A percentile compares a stretch with the other conserved stretches of the same genome.
phyloP scores from a whole-genome alignment of 2,797 vertebrate species.

The Benthosema pterotum region DNA sequence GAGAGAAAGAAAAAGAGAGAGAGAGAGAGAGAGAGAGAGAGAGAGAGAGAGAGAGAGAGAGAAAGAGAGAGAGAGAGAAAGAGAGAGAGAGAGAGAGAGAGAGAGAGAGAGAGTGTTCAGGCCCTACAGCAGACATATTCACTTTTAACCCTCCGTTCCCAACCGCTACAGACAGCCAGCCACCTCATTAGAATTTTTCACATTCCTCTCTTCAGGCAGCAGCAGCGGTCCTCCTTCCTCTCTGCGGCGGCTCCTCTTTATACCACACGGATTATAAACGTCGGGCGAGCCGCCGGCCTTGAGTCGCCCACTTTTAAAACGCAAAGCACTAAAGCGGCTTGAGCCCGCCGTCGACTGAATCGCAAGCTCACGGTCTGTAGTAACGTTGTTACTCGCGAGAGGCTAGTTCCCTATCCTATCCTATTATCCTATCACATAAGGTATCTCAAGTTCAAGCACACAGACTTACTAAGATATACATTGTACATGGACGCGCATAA shows the following conservation, averaged over 20 bases:
- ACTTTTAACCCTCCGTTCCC: slow-evolving; percentile 56
- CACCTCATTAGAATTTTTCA: slow-evolving; percentile 68
- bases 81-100: slow-evolving; percentile 18
- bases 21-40: too few relatives aligned
- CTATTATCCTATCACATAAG: too few relatives aligned
- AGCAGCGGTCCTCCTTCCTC: slow-evolving; percentile 42
- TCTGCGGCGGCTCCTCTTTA: slow-evolving; percentile 38
- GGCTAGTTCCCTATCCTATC: too few relatives aligned
- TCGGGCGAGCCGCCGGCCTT: too few relatives aligned
- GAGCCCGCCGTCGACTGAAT: slow-evolving; percentile 7
- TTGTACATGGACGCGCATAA: too few relatives aligned
- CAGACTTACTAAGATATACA: too few relatives aligned
- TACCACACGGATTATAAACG: slow-evolving; percentile 12
- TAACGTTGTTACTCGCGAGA: slow-evolving; percentile 5
- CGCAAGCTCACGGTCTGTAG: slow-evolving; percentile 13
- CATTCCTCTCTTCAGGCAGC: slow-evolving; percentile 65
- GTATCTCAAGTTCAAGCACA: too few relatives aligned
- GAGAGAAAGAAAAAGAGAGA: too few relatives aligned
- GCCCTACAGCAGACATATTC: slow-evolving; percentile 56
- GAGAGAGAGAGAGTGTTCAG: slow-evolving; percentile 64
- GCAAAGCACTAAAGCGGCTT: slow-evolving; percentile 23
- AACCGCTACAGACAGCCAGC: slow-evolving; percentile 53
- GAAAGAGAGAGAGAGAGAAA: slow-evolving; percentile 18
- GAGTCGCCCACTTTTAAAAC: slow-evolving; percentile 8
- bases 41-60: too few relatives aligned